A percentile compares a stretch with the other conserved stretches of the same genome.
Evolutionary conservation across 2,888 invertebrate species (phyloP).

Genomic region (Esperia sulphurella): DNA sequence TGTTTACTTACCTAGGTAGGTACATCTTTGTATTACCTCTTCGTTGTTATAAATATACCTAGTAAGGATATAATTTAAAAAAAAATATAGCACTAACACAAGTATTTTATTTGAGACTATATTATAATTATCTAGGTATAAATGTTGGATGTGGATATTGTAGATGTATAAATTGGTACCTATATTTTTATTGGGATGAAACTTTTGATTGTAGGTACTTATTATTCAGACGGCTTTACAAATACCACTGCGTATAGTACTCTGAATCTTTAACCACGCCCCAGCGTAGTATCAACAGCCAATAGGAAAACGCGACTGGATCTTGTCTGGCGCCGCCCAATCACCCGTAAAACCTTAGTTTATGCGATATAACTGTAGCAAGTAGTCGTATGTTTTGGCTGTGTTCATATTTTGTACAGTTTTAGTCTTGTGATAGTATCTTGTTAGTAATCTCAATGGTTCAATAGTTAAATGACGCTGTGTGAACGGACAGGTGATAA

Average conservation of each 20-base stretch:
- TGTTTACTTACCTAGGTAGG: too few relatives aligned
- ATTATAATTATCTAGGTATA: too few relatives aligned
- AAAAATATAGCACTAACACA: too few relatives aligned
- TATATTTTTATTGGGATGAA: too few relatives aligned
- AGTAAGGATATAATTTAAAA: too few relatives aligned
- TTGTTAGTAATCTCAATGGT: constrained; percentile 23
- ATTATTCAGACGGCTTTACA: constrained; percentile 32
- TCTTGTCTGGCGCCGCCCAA: constrained; percentile 32
- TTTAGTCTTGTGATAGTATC: constrained; percentile 2
- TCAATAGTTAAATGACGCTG: constrained; percentile 35
- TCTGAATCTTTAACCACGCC: constrained; percentile 25
- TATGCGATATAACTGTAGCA: constrained; percentile 36
- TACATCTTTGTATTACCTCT: too few relatives aligned
- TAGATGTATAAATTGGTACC: too few relatives aligned
- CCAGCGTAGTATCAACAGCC: constrained; percentile 24
- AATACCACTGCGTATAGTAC: constrained; percentile 16
- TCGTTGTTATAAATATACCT: too few relatives aligned
- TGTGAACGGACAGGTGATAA: constrained; percentile 17
- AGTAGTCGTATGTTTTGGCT: constrained; percentile 32
- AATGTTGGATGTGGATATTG: too few relatives aligned
- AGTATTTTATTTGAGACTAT: too few relatives aligned
- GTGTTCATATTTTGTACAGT: constrained; percentile 1
- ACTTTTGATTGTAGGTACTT: too few relatives aligned
- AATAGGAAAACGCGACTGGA: constrained; percentile 28
- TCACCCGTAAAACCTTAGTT: constrained; percentile 38